phyloP scores from a whole-genome alignment of 2,797 vertebrate genomes.

The Lithobates pipiens region DNA sequence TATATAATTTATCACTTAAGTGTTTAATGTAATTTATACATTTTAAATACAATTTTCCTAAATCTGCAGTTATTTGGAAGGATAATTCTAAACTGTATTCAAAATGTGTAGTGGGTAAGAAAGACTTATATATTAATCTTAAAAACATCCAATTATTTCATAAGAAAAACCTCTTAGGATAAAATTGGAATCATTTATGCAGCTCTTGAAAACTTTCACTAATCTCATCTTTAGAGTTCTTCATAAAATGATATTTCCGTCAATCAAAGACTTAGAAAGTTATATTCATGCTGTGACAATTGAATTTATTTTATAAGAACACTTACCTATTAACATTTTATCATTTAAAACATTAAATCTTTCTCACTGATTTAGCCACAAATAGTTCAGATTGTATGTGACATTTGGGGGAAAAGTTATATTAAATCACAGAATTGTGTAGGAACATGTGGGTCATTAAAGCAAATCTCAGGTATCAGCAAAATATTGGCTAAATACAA shows the following conservation, averaged over 20 bases:
- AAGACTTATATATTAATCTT: neutral
- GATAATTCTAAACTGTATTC: neutral
- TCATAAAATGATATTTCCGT: conserved; percentile 26
- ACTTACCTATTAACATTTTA: conserved; percentile 11
- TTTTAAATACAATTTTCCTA: neutral
- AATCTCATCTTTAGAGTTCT: conserved; percentile 15
- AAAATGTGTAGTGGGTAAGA: conserved; percentile 6
- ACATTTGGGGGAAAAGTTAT: too few relatives aligned
- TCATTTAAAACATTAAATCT: neutral
- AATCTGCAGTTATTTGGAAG: neutral
- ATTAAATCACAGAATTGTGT: too few relatives aligned
- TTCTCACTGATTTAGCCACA: too few relatives aligned
- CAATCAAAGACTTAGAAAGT: conserved; percentile 15
- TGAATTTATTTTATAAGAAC: neutral
- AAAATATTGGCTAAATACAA: too few relatives aligned
- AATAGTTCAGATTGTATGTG: too few relatives aligned
- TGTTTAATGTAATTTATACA: conserved; percentile 5
- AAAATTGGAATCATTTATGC: conserved; percentile 21
- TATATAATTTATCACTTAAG: neutral
- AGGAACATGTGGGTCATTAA: too few relatives aligned
- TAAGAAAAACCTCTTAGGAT: conserved; percentile 3
- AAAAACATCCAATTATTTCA: conserved; percentile 33
- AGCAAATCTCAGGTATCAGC: too few relatives aligned
- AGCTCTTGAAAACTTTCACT: conserved; percentile 20
- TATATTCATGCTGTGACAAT: neutral